A percentile compares a stretch with the other conserved stretches of the same genome.
These are phyloP conservation scores for Myotis planiceps DNA, from an alignment of 2,797 vertebrate genomes.

Conservation along the genomic window DNA sequence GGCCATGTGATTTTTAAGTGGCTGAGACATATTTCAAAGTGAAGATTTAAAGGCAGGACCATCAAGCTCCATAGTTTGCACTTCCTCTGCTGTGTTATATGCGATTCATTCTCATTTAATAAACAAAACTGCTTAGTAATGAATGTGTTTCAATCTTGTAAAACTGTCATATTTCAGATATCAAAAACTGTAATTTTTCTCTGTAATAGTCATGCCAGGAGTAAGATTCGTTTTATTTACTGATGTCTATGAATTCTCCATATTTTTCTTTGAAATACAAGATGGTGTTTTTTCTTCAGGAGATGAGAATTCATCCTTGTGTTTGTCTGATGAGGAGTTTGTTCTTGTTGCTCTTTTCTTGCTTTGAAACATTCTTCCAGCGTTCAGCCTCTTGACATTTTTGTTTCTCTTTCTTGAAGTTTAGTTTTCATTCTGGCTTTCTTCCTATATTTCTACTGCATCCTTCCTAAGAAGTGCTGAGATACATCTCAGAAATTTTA, in stretches of 20 bases:
- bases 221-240: neutral
- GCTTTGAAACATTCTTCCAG: neutral
- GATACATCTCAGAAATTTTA: neutral
- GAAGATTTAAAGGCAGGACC: neutral
- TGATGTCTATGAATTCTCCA: neutral
- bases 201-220: neutral
- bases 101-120: neutral
- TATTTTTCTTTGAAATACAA: constrained; percentile 16
- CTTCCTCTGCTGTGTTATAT: neutral
- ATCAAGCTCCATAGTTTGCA: accelerated
- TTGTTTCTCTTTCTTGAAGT: neutral
- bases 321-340: neutral
- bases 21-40: neutral
- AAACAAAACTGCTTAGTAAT: neutral
- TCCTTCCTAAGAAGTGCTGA: neutral
- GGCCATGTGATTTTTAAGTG: neutral
- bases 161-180: neutral
- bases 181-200: neutral
- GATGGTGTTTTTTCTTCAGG: neutral
- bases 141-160: neutral
- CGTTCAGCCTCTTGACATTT: neutral
- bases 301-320: neutral
- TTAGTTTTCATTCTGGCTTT: constrained; percentile 38
- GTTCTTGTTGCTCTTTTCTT: neutral
- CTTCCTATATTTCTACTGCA: neutral